Evolutionary conservation across 2,797 vertebrate species (phyloP), one percentile per base, ranked within the genome.

Genomic region (Muscicapa striata): DNA sequence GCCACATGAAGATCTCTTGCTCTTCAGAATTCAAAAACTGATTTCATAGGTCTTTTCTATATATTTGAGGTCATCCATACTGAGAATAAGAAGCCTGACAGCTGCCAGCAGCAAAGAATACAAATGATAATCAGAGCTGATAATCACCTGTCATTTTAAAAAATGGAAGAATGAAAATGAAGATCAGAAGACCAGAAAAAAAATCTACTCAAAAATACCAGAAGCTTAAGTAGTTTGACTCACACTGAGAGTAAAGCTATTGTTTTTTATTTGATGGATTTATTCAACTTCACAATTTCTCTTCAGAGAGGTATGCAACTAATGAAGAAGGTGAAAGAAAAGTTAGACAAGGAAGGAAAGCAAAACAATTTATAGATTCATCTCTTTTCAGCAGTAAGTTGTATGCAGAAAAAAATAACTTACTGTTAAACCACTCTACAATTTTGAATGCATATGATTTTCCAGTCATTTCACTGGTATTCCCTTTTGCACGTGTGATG

Each of bases 41-140:
- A 87, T 89, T 93, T 87, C 46, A 83, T 58, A 62, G 57, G 52
- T 29, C 27, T 95, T 90, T 90, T 69, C 77, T 61, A 64, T 45
- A 23, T 92, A 38, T 95, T 69, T 84, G 67, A 89, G 77, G 85
- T 87, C 41, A 75, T 72, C 61, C 9, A 20, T 87, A 78, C 36
- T 45, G 46, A 92, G 81, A 95, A 89, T 72, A 90, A 89, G 86
- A 69, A 92, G 48, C 22, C 41, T 92, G 86, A 89, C 81, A 90
- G 54, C 61, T 96, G 57, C 48, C 89, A 77, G 43, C 16, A 63
- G 27, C 27, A 72, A 89, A 83, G 61, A 95, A 90, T 89, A 77
- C 7, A 82, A 67, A 86, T 87, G 52, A 93, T 89, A 92, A 95
- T 90, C 88, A 86, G 80, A 94, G 34, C 22, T 85, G 64, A 93